phyloP scores from a whole-genome alignment of 2,113 vertebrate genomes.

The Dipodomys ordii region DNA sequence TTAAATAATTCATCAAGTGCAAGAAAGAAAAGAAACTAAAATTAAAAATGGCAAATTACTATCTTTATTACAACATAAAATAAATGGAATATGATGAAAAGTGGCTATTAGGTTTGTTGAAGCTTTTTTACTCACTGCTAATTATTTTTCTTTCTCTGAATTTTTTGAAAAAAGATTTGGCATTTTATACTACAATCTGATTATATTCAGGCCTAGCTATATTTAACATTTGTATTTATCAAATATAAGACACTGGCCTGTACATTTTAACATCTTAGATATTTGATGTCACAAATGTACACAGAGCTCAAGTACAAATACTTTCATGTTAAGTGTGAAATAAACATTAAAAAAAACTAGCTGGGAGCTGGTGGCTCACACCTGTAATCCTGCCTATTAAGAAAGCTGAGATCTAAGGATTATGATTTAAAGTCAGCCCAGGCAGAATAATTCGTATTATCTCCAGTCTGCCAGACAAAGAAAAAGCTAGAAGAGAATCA shows the following conservation, averaged over 20 bases:
- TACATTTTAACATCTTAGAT: constrained; percentile 30
- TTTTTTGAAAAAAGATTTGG: constrained; percentile 22
- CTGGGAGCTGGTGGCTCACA: no score
- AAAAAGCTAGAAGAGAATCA: background rate
- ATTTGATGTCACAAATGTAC: background rate
- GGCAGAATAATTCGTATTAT: no score
- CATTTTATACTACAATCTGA: background rate
- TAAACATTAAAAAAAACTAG: background rate
- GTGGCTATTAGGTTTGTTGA: background rate
- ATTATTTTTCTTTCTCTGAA: background rate
- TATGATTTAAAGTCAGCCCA: no score
- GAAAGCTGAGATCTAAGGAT: no score
- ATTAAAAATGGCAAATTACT: background rate
- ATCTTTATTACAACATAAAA: background rate
- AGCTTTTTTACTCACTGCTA: background rate
- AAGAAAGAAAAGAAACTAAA: background rate
- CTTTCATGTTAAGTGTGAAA: background rate
- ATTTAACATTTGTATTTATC: constrained; percentile 10
- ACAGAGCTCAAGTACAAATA: background rate
- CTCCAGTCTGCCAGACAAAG: background rate
- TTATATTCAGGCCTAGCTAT: background rate
- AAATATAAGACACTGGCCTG: background rate
- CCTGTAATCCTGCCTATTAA: no score
- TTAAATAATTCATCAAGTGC: background rate
- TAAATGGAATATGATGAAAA: background rate